A percentile compares a stretch with the other conserved stretches of the same genome.
These are phyloP conservation scores for Molorchus minor DNA, from an alignment of 2,888 invertebrate genomes.

Conservation along the genomic window DNA sequence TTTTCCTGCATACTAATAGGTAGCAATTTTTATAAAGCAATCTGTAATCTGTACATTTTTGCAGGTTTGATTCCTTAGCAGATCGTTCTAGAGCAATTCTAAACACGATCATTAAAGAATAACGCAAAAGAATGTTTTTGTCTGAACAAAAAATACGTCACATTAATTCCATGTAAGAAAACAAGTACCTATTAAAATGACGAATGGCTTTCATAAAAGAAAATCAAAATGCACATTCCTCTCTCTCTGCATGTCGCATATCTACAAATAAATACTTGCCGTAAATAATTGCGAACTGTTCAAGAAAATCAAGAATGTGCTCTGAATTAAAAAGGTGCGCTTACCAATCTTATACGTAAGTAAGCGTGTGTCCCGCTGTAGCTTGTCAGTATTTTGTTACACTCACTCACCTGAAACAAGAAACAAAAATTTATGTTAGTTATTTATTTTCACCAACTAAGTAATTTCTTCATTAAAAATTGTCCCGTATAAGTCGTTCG, in stretches of 20 bases:
- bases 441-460: no score
- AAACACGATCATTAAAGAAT: constrained; percentile 50
- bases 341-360: constrained; percentile 46
- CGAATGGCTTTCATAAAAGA: constrained; percentile 52
- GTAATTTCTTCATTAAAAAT: no score
- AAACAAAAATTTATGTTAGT: no score
- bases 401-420: constrained; percentile 52
- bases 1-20: no score
- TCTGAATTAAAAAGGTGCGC: constrained; percentile 51
- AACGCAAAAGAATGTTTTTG: constrained; percentile 52
- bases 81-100: constrained; percentile 39
- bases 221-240: constrained; percentile 58
- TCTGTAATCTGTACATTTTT: constrained; percentile 38
- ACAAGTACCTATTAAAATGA: constrained; percentile 57
- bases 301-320: constrained; percentile 56
- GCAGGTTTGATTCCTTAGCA: constrained; percentile 25
- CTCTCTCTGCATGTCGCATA: constrained; percentile 55
- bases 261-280: constrained; percentile 48
- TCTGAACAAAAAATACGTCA: constrained; percentile 48
- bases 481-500: no score
- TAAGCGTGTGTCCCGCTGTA: no score
- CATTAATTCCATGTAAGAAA: constrained; percentile 54
- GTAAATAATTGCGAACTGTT: constrained; percentile 52
- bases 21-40: constrained; percentile 34
- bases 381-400: no score